Evolutionary conservation across 1,140 invertebrate genomes (phyloP), one percentile per base, ranked within the genome.

Genomic region (Agraylea sexmaculata): DNA sequence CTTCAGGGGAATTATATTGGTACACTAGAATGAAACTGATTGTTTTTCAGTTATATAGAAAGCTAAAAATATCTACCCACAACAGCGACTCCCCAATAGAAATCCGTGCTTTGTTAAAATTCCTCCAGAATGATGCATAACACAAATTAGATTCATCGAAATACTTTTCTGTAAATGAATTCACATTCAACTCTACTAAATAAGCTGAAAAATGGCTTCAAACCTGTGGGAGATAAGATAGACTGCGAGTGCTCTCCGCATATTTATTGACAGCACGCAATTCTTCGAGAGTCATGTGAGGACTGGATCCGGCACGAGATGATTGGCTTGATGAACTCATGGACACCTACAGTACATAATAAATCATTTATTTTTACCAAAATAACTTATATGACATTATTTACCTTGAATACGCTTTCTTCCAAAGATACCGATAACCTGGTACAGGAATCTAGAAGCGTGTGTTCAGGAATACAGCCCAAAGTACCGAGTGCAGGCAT

Each of bases 201-300:
- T 35, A 20, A 18, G 18, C 2, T 35, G 10, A 17, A 27, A 40
- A 40, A 22, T 4, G n/a, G 6, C n/a, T 25, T 25, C n/a, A 25
- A 7, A 86, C 83, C 79, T 88, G 85, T 49, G 87, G 87, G 55
- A 91, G 69, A 63, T 86, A 91, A 47, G 83, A 86, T 50, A 92
- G 75, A 62, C 85, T 89, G 61, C 87, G 87, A 12, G 87, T 90
- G 60, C 83, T 87, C 65, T 91, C 87, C n/a, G 87, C 84, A 61
- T 87, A 89, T 51, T 81, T 76, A 69, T 89, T 89, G 38, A 88
- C 80, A 42, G 79, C 83, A 49, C 82, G 69, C 22, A 89, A 66
- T 56, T 89, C 84, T 40, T 88, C 85, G 51, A 86, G 63, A 17
- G 81, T 87, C 80, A 85, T 81, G 57, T 75, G 73, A 35, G 62